Percentiles rank a stretch among this genome's conserved stretches.
phyloP scores from a whole-genome alignment of 2,888 invertebrate genomes.

The Caenorhabditis sp. region DNA sequence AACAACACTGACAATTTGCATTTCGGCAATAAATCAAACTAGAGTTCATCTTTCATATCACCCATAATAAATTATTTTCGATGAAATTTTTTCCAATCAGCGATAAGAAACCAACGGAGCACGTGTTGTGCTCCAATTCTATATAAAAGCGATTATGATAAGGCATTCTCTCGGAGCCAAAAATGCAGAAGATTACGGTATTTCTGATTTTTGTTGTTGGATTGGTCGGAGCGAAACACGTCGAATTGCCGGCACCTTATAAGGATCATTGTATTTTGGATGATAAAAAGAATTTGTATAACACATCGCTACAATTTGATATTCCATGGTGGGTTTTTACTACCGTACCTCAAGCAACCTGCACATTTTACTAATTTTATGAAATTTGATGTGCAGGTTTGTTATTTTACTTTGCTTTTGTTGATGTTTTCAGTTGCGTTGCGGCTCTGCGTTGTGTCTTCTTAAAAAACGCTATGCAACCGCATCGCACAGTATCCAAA shows the following conservation, averaged over 20 bases:
- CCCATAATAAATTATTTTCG: not conserved
- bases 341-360: no score
- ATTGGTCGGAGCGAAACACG: conserved; percentile 40
- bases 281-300: conserved; percentile 58
- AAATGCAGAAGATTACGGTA: not conserved
- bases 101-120: not conserved
- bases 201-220: conserved; percentile 11
- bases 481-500: no score
- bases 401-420: no score
- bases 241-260: conserved; percentile 60
- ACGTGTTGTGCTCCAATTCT: not conserved
- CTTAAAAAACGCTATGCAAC: no score
- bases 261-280: conserved; percentile 63
- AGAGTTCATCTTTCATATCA: not conserved
- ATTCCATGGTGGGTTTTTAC: conserved; percentile 52
- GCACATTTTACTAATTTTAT: no score
- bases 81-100: not conserved
- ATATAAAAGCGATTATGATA: not conserved
- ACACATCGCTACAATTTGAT: conserved; percentile 51
- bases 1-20: not conserved
- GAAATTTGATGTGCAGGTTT: no score
- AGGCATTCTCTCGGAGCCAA: not conserved
- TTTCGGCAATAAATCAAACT: not conserved
- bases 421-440: no score
- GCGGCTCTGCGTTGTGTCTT: no score